These are phyloP conservation scores for Climacteris rufus DNA, from an alignment of 2,113 vertebrate genomes.

Conservation along the genomic window DNA sequence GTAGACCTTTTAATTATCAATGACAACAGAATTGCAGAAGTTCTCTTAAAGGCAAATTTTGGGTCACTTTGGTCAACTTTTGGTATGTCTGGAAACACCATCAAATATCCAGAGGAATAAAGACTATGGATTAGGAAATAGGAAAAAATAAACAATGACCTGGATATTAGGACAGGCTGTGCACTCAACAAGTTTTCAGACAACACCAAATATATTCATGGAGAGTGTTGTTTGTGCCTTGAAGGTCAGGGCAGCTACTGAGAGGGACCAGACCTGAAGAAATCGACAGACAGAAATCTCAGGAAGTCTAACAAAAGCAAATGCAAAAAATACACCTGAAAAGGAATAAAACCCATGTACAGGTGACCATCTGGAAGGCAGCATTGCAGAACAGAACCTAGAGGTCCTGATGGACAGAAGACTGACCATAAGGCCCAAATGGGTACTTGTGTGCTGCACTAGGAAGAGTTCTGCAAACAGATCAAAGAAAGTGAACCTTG, in stretches of 20 bases:
- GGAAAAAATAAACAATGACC: not conserved
- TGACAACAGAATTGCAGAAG: not conserved
- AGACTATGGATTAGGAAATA: not conserved
- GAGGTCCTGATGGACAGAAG: not conserved
- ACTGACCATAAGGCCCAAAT: not conserved
- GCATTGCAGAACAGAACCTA: not conserved
- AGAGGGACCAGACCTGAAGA: not conserved
- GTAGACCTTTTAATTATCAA: not conserved
- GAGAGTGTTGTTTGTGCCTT: rapidly evolving
- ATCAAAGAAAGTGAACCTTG: not conserved
- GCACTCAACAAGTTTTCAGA: not conserved
- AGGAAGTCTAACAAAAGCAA: not conserved
- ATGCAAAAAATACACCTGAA: not conserved
- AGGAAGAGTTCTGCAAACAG: not conserved
- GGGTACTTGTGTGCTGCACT: rapidly evolving
- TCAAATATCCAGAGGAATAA: not conserved
- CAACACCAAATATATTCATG: not conserved
- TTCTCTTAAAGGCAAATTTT: not conserved
- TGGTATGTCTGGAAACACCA: not conserved
- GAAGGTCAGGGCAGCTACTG: not conserved
- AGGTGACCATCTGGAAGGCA: not conserved
- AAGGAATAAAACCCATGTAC: not conserved
- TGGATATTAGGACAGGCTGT: not conserved
- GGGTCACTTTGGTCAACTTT: not conserved
- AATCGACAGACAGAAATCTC: not conserved